Percentiles rank a stretch among this genome's conserved stretches.
Conservation (phyloP, 2,888 invertebrate species). For the Watsonalla binaria region DNA sequence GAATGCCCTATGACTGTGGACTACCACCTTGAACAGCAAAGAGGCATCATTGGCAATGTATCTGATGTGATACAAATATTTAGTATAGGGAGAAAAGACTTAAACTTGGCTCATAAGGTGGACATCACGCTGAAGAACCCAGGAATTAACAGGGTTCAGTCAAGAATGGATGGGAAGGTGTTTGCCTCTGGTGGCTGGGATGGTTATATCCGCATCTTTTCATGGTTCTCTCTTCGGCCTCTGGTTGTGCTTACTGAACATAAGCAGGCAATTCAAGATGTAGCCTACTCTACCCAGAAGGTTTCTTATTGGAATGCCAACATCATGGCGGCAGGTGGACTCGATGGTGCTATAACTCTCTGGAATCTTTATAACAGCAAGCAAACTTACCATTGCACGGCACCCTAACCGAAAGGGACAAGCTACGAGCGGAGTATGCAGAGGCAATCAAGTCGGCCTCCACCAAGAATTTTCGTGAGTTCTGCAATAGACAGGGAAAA, state of each 20-base stretch:
- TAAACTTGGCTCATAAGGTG: conserved; percentile 76
- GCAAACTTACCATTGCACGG: too few relatives aligned
- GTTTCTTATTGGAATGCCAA: conserved; percentile 84
- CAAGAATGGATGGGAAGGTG: conserved; percentile 84
- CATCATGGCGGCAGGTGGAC: conserved; percentile 87
- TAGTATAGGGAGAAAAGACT: conserved; percentile 75
- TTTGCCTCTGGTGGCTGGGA: conserved; percentile 89
- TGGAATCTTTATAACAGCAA: conserved; percentile 87
- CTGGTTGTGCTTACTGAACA: conserved; percentile 87
- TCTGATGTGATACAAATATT: conserved; percentile 81
- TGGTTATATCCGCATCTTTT: conserved; percentile 85
- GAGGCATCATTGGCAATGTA: conserved; percentile 83
- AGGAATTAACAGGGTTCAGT: conserved; percentile 83
- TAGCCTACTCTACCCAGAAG: conserved; percentile 82
- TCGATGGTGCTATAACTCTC: conserved; percentile 86
- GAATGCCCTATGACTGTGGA: conserved; percentile 85
- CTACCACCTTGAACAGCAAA: conserved; percentile 81
- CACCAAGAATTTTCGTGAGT: too few relatives aligned
- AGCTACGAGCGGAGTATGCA: too few relatives aligned
- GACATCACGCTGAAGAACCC: conserved; percentile 85
- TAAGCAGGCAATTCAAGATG: conserved; percentile 83
- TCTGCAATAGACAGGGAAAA: too few relatives aligned
- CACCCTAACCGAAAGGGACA: too few relatives aligned
- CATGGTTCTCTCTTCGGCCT: conserved; percentile 86
- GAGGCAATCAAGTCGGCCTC: too few relatives aligned